Conservation (phyloP, 2,113 vertebrate species). For the Hyperoodon ampullatus region DNA sequence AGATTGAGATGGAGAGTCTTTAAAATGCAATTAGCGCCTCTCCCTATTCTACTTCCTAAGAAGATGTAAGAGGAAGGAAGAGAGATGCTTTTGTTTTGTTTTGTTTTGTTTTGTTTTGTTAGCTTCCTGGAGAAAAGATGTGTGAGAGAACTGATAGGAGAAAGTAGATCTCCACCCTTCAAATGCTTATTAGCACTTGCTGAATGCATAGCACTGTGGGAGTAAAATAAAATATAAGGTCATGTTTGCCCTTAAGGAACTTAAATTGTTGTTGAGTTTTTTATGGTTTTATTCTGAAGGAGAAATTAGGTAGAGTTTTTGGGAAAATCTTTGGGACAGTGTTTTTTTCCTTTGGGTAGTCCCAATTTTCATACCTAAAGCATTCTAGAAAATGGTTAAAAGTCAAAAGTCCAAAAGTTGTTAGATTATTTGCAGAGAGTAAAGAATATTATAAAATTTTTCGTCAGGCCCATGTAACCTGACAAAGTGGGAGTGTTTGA, state of each 20-base stretch:
- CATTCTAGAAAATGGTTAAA: constrained; percentile 7
- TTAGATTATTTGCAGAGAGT: background rate
- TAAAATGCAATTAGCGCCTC: background rate
- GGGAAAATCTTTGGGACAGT: background rate
- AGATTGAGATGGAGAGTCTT: background rate
- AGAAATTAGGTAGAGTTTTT: background rate
- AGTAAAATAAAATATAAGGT: background rate
- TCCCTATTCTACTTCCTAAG: background rate
- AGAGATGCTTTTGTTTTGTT: background rate
- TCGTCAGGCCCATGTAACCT: background rate
- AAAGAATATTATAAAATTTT: background rate
- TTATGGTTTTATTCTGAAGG: background rate
- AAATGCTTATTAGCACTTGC: background rate
- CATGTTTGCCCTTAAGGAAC: background rate
- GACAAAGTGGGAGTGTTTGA: background rate
- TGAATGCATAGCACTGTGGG: background rate
- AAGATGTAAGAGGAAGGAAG: background rate
- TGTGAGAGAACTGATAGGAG: background rate
- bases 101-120: background rate
- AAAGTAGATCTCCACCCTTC: background rate
- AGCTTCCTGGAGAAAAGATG: background rate
- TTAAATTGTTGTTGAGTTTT: background rate
- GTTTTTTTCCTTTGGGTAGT: background rate
- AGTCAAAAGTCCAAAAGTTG: background rate
- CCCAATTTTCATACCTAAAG: background rate